Evolutionary conservation across 2,888 invertebrate species (phyloP).

Genomic region (Chaetogeoica ovagalla): DNA sequence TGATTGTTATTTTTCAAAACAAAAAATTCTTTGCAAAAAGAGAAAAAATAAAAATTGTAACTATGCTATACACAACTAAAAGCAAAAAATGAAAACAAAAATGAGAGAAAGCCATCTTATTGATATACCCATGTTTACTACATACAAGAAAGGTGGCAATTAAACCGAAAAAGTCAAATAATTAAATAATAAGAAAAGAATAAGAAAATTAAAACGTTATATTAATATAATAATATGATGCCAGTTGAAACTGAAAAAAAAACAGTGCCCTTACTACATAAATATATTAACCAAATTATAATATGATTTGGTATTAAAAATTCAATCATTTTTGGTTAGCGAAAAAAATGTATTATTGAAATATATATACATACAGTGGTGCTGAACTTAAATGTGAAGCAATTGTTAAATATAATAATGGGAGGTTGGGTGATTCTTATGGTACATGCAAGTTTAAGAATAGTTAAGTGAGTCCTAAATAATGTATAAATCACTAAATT

Average conservation of each 20-base stretch:
- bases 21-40: conserved; percentile 59
- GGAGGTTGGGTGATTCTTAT: too few relatives aligned
- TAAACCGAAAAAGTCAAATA: not conserved
- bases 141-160: not conserved
- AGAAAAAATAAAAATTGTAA: too few relatives aligned
- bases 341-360: too few relatives aligned
- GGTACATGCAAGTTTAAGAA: too few relatives aligned
- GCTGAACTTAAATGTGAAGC: too few relatives aligned
- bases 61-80: not conserved
- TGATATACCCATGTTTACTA: not conserved
- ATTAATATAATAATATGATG: not conserved
- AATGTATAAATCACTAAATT: too few relatives aligned
- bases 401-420: too few relatives aligned
- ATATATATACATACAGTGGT: too few relatives aligned
- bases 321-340: too few relatives aligned
- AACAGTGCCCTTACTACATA: not conserved
- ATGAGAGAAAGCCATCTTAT: not conserved
- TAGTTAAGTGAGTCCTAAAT: too few relatives aligned
- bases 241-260: not conserved
- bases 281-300: not conserved
- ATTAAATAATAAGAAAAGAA: not conserved
- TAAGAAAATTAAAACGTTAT: not conserved
- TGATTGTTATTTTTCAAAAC: conserved; percentile 38
- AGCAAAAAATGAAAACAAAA: not conserved
- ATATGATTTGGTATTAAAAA: not conserved